Percentiles rank a stretch among this genome's conserved stretches.
Conservation (phyloP, 1,140 invertebrate species). For the Tetranychus cinnabarinus region DNA sequence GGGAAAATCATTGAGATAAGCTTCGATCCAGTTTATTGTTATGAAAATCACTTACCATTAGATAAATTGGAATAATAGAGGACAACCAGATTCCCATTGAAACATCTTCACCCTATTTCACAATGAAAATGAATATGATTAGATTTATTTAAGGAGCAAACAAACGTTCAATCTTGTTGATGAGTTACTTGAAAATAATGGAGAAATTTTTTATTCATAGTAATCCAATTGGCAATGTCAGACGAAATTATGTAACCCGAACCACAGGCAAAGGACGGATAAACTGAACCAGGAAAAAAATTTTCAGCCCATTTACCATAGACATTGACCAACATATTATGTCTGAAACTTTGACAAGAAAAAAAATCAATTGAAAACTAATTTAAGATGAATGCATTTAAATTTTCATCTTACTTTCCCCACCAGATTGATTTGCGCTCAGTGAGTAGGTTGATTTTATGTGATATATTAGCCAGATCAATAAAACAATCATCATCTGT, state of each 20-base stretch:
- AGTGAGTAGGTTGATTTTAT: not conserved
- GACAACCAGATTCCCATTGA: constrained; percentile 22
- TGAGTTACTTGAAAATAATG: constrained; percentile 10
- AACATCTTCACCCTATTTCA: constrained; percentile 20
- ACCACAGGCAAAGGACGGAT: constrained; percentile 16
- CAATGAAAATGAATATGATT: not conserved
- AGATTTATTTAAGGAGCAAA: too few species aligned
- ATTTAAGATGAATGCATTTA: not conserved
- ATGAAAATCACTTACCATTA: too few species aligned
- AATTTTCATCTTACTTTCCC: constrained; percentile 8
- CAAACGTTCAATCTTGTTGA: too few species aligned
- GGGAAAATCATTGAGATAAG: not conserved
- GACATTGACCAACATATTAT: constrained; percentile 12
- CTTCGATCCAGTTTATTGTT: too few species aligned
- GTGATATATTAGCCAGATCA: constrained; percentile 3
- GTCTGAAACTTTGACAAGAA: constrained; percentile 10
- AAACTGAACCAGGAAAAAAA: constrained; percentile 10
- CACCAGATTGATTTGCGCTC: constrained; percentile 3
- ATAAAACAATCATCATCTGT: constrained; percentile 14
- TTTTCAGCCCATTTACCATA: constrained; percentile 15
- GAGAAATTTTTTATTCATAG: constrained; percentile 7
- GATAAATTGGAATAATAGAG: constrained; percentile 40
- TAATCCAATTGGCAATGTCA: constrained; percentile 11
- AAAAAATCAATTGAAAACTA: not conserved
- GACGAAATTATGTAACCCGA: constrained; percentile 13